Base-by-base conservation (phyloP, 2,113 vertebrate species). In the Montifringilla adamsi region DNA sequence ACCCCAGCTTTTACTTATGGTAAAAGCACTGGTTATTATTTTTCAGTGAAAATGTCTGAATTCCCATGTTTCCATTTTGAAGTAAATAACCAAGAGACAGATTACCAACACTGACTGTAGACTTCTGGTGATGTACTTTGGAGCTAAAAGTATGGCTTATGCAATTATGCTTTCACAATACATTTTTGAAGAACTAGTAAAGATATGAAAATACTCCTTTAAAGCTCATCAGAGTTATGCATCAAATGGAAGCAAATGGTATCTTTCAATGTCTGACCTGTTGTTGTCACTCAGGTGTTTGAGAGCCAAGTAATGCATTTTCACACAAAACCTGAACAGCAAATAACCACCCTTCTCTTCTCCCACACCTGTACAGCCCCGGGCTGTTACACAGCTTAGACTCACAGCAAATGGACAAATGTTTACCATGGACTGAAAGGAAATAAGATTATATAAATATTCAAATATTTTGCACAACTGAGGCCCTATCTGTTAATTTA, bases 351-450 rank as follows among this genome's bases (percentile, higher is more conserved):
- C 24, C 41, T 67, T 77, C 56, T 66, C 50, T 55, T 86, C n/a
- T 74, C 37, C 33, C 0, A 4, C 26, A 76, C 9, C 43, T 4
- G 0, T 14, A 60, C 5, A 60, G 37, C 30, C 14, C 49, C 28
- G 37, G 31, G 50, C 39, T 93, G 60, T 39, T 52, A 78, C 31
- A 62, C 52, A 60, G 9, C 23, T 55, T n/a, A 68, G 43, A 59
- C 28, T 59, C 35, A 55, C 7, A 76, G 59, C 19, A 63, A 86
- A 58, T 77, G n/a, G 46, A 74, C 33, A 74, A 90, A 75, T 0
- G 2, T 56, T 46, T 82, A 31, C 50, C 60, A 33, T 4, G 7
- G 18, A 60, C 9, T 9, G 46, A 66, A 75, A 7, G 9, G 26
- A 68, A 95, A 19, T 19, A 89, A 89, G n/a, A 58, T 58, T 23